Base-by-base conservation (phyloP, 1,140 invertebrate species). In the Trachymyrmex septentrionalis region DNA sequence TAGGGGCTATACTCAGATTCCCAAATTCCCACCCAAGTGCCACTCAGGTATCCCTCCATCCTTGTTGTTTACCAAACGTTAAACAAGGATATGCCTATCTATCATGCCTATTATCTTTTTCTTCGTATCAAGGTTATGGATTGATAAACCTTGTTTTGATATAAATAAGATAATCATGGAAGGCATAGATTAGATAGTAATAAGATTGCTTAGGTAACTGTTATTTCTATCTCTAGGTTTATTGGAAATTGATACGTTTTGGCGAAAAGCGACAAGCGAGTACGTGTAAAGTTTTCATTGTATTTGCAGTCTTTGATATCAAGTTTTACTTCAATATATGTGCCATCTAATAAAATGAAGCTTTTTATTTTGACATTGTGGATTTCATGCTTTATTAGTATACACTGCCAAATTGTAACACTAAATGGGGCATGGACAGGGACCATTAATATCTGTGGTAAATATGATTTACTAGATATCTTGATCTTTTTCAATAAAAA, bases 381-480 rank as follows among this genome's bases (percentile, higher is more conserved):
- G 16, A 71, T 61, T 71, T 7, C 53, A 77, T 27, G 3, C n/a
- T 55, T 90, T 50, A 73, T 81, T 21, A 59, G 34, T 30, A 38
- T 38, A 21, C 30, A 21, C 10, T n/a, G 63, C 61, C 75, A 76
- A 67, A 61, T n/a, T 53, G 78, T 90, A 90, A 90, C 59, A n/a
- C 80, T 93, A 76, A 88, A 90, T 88, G 90, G 92, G 3, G 19
- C 10, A 59, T 93, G 92, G 92, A 89, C 30, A 67, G 92, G 92
- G 16, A 85, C 24, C 3, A 84, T 89, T 71, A 44, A 71, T 75
- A 78, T 50, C 61, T 82, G 55, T 59, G 81, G 87, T 89, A 87
- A 82, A 48, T 55, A 63, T 59, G 14, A 76, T 66, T 16, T 66
- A 53, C 2, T 44, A 44, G 38, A 80, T 71, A 67, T 27, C 53